These are phyloP conservation scores for Aphelinus atriplicis DNA, from an alignment of 1,140 invertebrate species.

Conservation along the genomic window DNA sequence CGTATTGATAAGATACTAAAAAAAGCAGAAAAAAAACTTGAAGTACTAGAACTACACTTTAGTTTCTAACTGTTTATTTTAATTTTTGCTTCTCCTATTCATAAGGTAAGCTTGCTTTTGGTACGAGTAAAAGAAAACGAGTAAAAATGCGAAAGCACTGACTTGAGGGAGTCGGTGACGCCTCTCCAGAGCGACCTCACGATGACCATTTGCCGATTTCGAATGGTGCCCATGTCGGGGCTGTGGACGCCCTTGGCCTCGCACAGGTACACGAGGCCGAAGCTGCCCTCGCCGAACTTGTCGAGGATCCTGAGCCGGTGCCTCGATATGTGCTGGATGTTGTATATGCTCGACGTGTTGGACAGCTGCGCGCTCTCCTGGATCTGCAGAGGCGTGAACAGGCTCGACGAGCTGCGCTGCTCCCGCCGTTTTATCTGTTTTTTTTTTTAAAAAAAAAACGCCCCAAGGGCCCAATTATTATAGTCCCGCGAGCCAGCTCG, in stretches of 20 bases:
- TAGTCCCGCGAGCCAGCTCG: too few species aligned
- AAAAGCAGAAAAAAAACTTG: too few species aligned
- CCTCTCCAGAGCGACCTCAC: conserved; percentile 79
- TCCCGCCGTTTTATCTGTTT: conserved; percentile 71
- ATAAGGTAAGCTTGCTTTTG: too few species aligned
- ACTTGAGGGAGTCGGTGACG: conserved; percentile 75
- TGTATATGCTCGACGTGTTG: conserved; percentile 51
- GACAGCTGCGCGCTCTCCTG: conserved; percentile 70
- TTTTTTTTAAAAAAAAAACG: neutral
- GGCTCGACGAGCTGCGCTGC: conserved; percentile 63
- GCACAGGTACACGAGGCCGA: conserved; percentile 83
- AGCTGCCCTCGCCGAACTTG: conserved; percentile 87
- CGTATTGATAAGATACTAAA: too few species aligned
- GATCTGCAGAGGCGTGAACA: conserved; percentile 75
- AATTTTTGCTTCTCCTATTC: too few species aligned
- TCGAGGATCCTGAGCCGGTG: conserved; percentile 84
- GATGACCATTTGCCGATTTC: conserved; percentile 75
- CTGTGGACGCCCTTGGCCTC: conserved; percentile 74
- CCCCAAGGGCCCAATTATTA: too few species aligned
- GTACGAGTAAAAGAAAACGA: too few species aligned
- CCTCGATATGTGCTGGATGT: conserved; percentile 71
- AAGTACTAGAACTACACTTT: too few species aligned
- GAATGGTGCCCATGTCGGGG: conserved; percentile 71
- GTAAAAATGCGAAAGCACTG: conserved; percentile 32
- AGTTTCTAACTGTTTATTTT: too few species aligned